Evolutionary conservation across 2,888 invertebrate genomes (phyloP).

Genomic region (Aphelenchoides bicaudatus): DNA sequence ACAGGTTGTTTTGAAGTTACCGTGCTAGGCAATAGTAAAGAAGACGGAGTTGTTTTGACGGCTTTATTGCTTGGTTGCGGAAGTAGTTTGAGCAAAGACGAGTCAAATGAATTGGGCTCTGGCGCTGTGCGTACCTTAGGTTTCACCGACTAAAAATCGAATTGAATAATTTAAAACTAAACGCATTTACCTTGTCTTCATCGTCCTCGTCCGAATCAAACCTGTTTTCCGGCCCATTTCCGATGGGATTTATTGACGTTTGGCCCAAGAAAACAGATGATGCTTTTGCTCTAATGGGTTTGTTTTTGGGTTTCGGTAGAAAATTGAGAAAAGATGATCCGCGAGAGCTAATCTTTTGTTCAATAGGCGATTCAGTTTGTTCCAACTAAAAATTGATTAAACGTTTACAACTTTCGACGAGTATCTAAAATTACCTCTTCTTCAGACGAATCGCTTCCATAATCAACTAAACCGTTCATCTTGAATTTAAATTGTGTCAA

Average conservation of each 20-base stretch:
- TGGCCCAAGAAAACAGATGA: no score
- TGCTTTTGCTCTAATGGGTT: no score
- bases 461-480: slow-evolving; percentile 22
- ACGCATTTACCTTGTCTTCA: slow-evolving; percentile 7
- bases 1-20: neutral
- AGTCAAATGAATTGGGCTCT: neutral
- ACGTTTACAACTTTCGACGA: neutral
- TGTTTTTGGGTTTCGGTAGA: no score
- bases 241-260: neutral
- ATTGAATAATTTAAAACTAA: neutral
- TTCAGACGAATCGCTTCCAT: slow-evolving; percentile 15
- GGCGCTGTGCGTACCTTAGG: neutral
- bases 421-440: neutral
- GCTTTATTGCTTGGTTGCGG: neutral
- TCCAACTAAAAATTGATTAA: neutral
- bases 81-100: slow-evolving; percentile 1
- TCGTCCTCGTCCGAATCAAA: slow-evolving; percentile 11
- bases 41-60: neutral
- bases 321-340: neutral
- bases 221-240: neutral
- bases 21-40: slow-evolving; percentile 1
- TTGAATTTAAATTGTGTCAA: no score
- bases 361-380: neutral
- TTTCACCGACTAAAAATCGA: neutral
- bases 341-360: neutral